Evolutionary conservation across 2,888 invertebrate species (phyloP).

Genomic region (Pachydiplax longipennis): DNA sequence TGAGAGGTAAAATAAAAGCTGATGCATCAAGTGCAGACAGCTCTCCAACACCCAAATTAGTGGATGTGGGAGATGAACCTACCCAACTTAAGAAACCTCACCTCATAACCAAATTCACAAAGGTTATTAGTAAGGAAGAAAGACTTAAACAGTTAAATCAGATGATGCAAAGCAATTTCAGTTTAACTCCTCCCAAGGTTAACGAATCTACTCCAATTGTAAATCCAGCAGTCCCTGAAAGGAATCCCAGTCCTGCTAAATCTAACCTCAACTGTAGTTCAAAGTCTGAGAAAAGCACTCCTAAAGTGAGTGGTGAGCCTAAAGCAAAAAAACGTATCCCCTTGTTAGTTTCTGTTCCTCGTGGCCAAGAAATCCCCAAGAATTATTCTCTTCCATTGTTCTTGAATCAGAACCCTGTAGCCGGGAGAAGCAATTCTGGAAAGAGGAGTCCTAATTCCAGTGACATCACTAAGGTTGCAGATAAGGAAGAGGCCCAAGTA

Average conservation of each 20-base stretch:
- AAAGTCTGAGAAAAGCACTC: background rate
- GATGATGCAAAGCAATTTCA: background rate
- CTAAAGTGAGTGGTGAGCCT: background rate
- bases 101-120: conserved; percentile 57
- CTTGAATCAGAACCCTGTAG: background rate
- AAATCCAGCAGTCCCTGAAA: background rate
- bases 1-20: background rate
- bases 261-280: background rate
- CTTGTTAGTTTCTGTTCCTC: conserved; percentile 36
- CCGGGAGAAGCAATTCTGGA: background rate
- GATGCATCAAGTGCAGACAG: background rate
- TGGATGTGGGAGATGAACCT: background rate
- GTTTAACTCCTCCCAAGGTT: background rate
- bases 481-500: background rate
- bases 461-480: background rate
- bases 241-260: background rate
- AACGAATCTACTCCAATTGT: background rate
- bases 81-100: conserved; percentile 33
- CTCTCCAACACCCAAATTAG: background rate
- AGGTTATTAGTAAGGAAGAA: conserved; percentile 56
- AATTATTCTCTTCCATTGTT: background rate
- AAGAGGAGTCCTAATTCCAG: background rate
- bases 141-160: conserved; percentile 52
- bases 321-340: conserved; percentile 28
- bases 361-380: conserved; percentile 43